phyloP scores from a whole-genome alignment of 2,797 vertebrate species.

The Adelosebastes latens region DNA sequence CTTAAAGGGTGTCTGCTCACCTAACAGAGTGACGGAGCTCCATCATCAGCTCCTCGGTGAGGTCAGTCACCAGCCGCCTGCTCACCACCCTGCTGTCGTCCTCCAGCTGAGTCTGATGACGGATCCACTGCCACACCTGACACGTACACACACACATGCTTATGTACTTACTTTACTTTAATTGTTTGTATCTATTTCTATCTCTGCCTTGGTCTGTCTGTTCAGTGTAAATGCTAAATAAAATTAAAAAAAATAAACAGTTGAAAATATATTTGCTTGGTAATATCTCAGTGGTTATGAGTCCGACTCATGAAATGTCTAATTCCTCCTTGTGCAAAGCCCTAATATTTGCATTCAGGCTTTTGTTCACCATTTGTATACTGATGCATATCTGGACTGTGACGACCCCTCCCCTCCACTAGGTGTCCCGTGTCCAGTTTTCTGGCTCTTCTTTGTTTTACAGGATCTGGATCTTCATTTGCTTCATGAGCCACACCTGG shows the following conservation, averaged over 20 bases:
- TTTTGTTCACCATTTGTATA: not conserved
- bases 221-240: too few species aligned
- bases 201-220: too few species aligned
- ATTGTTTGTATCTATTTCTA: too few species aligned
- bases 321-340: not conserved
- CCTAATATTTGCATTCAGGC: not conserved
- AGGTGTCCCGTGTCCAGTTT: too few species aligned
- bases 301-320: not conserved
- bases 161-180: too few species aligned
- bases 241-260: not conserved
- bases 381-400: too few species aligned
- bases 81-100: constrained; percentile 75
- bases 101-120: constrained; percentile 79
- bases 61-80: constrained; percentile 69
- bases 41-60: constrained; percentile 58
- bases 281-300: not conserved
- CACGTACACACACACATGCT: not conserved
- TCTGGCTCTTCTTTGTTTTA: too few species aligned
- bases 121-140: constrained; percentile 86
- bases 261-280: not conserved
- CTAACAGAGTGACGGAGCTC: constrained; percentile 65
- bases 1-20: constrained; percentile 33
- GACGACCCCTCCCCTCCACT: too few species aligned
- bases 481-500: too few species aligned
- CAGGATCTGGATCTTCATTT: too few species aligned